phyloP scores from a whole-genome alignment of 2,797 vertebrate genomes.

The Lateolabrax maculatus region DNA sequence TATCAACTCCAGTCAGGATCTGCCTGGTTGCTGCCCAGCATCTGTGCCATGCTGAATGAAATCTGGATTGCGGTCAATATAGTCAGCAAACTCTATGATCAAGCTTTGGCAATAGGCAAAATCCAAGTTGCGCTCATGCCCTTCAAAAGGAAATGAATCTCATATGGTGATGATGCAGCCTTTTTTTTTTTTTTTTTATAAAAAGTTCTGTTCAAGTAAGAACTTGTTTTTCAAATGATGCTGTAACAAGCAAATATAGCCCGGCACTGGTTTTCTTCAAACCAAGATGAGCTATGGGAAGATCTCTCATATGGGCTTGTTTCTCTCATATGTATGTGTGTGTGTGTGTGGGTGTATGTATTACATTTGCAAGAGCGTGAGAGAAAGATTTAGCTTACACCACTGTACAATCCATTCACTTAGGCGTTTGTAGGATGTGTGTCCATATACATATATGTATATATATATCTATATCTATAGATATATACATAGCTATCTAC shows the following conservation, averaged over 20 bases:
- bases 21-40: constrained; percentile 41
- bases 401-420: constrained; percentile 18
- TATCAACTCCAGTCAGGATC: constrained; percentile 30
- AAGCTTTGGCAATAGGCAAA: constrained; percentile 11
- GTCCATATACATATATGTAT: background rate
- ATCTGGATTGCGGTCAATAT: constrained; percentile 34
- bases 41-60: constrained; percentile 53
- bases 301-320: constrained; percentile 4
- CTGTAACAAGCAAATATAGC: constrained; percentile 28
- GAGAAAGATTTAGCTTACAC: constrained; percentile 23
- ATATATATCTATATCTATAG: background rate
- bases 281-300: constrained; percentile 42
- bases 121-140: constrained; percentile 1
- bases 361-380: constrained; percentile 21
- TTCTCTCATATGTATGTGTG: constrained; percentile 12
- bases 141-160: constrained; percentile 39
- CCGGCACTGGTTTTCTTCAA: constrained; percentile 5
- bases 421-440: background rate
- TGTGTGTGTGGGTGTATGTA: constrained; percentile 10
- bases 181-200: constrained; percentile 10
- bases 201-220: background rate
- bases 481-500: background rate
- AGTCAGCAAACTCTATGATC: constrained; percentile 31
- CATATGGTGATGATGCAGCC: constrained; percentile 17
- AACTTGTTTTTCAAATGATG: constrained; percentile 21